Conservation (phyloP, 2,113 vertebrate genomes). For the Marmota flaviventris region DNA sequence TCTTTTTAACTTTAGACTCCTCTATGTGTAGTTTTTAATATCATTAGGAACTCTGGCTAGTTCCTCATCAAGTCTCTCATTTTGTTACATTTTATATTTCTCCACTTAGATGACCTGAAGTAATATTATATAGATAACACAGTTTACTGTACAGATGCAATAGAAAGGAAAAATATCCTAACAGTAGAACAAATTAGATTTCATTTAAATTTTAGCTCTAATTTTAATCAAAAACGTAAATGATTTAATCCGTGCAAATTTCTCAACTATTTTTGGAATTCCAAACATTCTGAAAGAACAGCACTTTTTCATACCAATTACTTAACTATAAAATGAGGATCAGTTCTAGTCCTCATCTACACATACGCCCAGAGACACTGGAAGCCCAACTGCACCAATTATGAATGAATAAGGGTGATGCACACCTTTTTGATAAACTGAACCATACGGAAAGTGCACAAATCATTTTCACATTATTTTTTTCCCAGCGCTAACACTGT, state of each 20-base stretch:
- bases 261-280: constrained; percentile 32
- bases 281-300: constrained; percentile 25
- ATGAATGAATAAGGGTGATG: constrained; percentile 9
- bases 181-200: not conserved
- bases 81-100: not conserved
- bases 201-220: constrained; percentile 44
- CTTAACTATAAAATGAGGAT: constrained; percentile 49
- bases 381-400: constrained; percentile 38
- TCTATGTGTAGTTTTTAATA: not conserved
- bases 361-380: not conserved
- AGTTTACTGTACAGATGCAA: not conserved
- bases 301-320: constrained; percentile 30
- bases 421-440: constrained; percentile 38
- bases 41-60: not conserved
- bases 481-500: not conserved
- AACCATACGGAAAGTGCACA: constrained; percentile 61
- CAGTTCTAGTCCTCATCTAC: not conserved
- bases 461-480: constrained; percentile 30
- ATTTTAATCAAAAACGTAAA: constrained; percentile 53
- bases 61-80: not conserved
- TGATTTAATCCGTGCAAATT: constrained; percentile 48
- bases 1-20: not conserved
- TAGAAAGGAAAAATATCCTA: not conserved
- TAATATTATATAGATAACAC: not conserved
- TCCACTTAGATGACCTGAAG: not conserved